Base-by-base conservation (phyloP, 2,113 vertebrate species). In the Gorsachius goisagi region DNA sequence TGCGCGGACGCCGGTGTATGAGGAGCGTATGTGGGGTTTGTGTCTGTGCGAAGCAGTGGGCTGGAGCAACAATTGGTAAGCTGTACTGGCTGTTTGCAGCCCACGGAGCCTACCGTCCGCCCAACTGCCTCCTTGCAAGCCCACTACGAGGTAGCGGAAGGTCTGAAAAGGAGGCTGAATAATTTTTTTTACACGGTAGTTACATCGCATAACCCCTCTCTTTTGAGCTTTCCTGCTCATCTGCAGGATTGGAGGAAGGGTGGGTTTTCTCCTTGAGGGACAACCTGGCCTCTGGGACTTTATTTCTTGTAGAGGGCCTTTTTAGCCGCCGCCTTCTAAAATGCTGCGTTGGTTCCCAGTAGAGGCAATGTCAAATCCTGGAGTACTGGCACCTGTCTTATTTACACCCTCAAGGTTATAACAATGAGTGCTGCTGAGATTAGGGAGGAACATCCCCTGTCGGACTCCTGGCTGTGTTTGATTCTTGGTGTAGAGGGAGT, bases 31-130 rank as follows among this genome's bases (percentile, higher is more conserved):
- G 9, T 44, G 80, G 76, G 52, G 60, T 39, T 64, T 49, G 37
- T 2, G 4, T 5, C 35, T 18, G 47, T 6, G 50, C 0, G 0
- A 44, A 84, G 81, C 77, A 26, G 85, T 86, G 73, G 89, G 93
- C 79, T 88, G 78, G 53, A 83, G 79, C 74, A 78, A 91, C 88
- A 87, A 59, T 71, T 87, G 93, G 56, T 73, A 55, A 93, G 90
- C 93, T 3, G 5, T 83, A 49, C 59, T 0, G 4, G 77, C 78
- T 96, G 55, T 23, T 83, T 3, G 9, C 84, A 86, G 89, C 93
- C 96, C 67, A 66, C 39, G 0, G 83, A 88, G 19, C 83, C 63
- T 84, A n/a, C 73, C 33, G 15, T 55, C 63, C 64, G 94, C 93
- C 81, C 64, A 37, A 14, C n/a, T 75, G 66, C 90, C 69, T 75